Evolutionary conservation across 2,797 vertebrate species (phyloP).

Genomic region (Gallirallus australis): DNA sequence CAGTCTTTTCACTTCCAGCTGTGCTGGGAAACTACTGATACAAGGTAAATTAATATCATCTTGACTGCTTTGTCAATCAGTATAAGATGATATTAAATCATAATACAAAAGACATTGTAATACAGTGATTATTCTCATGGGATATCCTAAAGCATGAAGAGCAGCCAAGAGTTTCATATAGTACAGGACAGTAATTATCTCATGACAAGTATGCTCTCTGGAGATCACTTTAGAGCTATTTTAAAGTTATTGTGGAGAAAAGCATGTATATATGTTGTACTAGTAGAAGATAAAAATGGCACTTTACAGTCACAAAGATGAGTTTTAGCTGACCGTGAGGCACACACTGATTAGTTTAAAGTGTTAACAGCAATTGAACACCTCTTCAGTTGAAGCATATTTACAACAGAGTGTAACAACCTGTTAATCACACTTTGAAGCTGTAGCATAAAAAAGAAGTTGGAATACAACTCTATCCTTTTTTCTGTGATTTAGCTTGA

Average conservation of each 20-base stretch:
- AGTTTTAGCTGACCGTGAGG: neutral
- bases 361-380: neutral
- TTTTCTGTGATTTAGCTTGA: neutral
- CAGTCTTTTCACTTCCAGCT: neutral
- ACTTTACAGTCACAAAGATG: neutral
- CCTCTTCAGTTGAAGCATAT: neutral
- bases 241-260: neutral
- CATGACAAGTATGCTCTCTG: neutral
- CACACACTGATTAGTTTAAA: conserved; percentile 38
- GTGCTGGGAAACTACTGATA: neutral
- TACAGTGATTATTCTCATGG: conserved; percentile 23
- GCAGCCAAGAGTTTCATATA: conserved; percentile 12
- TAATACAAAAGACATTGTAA: conserved; percentile 13
- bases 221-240: neutral
- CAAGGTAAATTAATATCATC: neutral
- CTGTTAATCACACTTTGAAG: conserved; percentile 16
- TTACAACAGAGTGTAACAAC: neutral
- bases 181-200: conserved; percentile 41
- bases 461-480: neutral
- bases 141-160: conserved; percentile 11
- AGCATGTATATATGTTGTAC: neutral
- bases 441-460: neutral
- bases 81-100: conserved; percentile 11
- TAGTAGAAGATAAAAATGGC: neutral
- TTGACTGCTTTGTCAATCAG: conserved; percentile 27